These are phyloP conservation scores for Microtus oregoni DNA, from an alignment of 2,113 vertebrate genomes.

Conservation along the genomic window DNA sequence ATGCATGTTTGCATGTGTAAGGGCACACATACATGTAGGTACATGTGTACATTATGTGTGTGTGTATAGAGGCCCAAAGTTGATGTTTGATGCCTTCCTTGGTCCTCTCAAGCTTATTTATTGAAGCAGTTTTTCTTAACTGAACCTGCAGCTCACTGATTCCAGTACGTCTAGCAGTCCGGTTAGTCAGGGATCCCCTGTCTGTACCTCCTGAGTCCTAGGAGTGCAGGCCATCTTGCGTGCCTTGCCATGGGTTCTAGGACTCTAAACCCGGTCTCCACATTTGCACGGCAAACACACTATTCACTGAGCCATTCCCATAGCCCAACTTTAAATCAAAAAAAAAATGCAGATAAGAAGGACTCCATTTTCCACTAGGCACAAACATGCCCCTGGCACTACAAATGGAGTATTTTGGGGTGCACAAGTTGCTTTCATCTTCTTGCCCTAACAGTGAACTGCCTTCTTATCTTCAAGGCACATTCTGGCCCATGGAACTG, in stretches of 20 bases:
- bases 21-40: background rate
- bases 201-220: background rate
- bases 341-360: no score
- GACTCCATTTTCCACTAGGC: background rate
- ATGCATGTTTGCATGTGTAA: background rate
- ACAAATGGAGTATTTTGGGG: background rate
- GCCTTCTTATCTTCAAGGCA: background rate
- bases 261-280: background rate
- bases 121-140: background rate
- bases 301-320: background rate
- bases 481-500: background rate
- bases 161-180: background rate
- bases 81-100: no score
- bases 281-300: background rate
- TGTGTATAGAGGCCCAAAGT: background rate
- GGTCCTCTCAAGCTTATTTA: background rate
- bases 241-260: background rate
- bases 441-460: background rate
- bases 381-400: fast-evolving
- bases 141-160: background rate
- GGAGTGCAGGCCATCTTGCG: background rate
- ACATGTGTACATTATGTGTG: no score
- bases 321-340: background rate
- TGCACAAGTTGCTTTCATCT: background rate
- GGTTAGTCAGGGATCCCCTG: background rate